phyloP scores from a whole-genome alignment of 30 jellyfish, hydroid and myxozoan genomes.

The Haliclystus octoradiatus region DNA sequence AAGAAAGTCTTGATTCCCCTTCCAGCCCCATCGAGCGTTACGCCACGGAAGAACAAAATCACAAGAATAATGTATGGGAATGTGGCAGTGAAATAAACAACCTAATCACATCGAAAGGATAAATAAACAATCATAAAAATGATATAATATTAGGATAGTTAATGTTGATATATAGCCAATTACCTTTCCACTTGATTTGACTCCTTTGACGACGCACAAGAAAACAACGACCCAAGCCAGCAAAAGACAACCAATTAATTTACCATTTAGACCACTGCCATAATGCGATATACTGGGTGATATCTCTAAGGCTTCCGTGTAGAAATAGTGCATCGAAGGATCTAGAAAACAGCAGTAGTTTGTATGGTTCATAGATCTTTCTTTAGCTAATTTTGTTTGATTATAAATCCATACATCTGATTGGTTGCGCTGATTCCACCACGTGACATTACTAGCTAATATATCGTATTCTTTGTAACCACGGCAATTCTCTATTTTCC shows the following conservation, averaged over 20 bases:
- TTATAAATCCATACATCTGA: too few species aligned
- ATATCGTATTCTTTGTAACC: constrained; percentile 30
- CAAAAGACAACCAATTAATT: constrained; percentile 68
- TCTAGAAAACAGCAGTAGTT: constrained; percentile 60
- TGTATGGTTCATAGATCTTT: neutral
- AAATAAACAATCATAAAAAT: neutral
- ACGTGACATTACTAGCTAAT: neutral
- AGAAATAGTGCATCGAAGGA: constrained; percentile 59
- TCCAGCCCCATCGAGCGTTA: constrained; percentile 77
- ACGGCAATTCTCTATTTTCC: constrained; percentile 60
- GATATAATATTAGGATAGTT: neutral
- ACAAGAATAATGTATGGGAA: constrained; percentile 73
- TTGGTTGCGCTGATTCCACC: neutral
- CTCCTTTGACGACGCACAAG: constrained; percentile 74
- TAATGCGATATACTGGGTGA: constrained; percentile 46
- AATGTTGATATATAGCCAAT: neutral
- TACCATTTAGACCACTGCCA: constrained; percentile 75
- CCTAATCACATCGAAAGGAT: constrained; percentile 36
- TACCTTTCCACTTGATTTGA: constrained; percentile 92
- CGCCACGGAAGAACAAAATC: constrained; percentile 77
- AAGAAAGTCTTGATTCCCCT: constrained; percentile 52
- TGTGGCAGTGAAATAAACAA: constrained; percentile 89
- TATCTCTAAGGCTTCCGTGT: constrained; percentile 52
- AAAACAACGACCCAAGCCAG: constrained; percentile 79
- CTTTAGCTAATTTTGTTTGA: neutral